Base-by-base conservation (phyloP, 2,888 invertebrate species). In the Dicranocentrus wangi region DNA sequence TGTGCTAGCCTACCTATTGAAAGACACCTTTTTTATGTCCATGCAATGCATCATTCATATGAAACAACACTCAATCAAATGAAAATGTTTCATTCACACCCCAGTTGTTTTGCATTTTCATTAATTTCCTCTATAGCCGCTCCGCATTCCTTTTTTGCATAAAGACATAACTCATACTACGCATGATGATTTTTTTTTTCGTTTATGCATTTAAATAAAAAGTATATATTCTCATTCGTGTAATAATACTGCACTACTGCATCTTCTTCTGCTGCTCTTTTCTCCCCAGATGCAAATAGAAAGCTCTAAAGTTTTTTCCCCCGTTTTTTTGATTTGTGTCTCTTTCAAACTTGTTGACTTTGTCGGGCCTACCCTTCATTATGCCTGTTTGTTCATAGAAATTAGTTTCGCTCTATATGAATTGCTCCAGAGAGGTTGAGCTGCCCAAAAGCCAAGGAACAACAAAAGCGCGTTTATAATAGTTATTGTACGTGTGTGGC, bases 311-410 rank as follows among this genome's bases (percentile, higher is more conserved):
- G 5, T 32, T 32, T 32, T 32, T 7, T 3, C 32, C 32, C 10
- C 3, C 32, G 32, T 32, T 32, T 32, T 32, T 32, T 32, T 79
- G 79, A 79, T 79, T 79, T 79, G 79, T 79, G 79, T 79, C 79
- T 79, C 79, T 79, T 79, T 79, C 43, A 79, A 79, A 79, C 79
- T 79, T 79, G 79, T 79, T 79, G 79, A 79, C 79, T 79, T 79
- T 79, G 79, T 79, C 79, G 79, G 79, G 71, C 51, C 70, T 79
- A 47, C 47, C 72, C 58, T 71, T 78, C 61, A 60, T 71, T 23
- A 42, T 65, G 27, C 13, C 39, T 58, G 19, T 66, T 79, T 79
- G 32, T 58, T 79, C 72, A 32, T 51, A 72, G 19, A 79, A 72
- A 79, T 79, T 79, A 79, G 79, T 79, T 71, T 72, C 55, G 70